Conservation (phyloP, 2,888 invertebrate genomes). For the Blastobasis adustella region DNA sequence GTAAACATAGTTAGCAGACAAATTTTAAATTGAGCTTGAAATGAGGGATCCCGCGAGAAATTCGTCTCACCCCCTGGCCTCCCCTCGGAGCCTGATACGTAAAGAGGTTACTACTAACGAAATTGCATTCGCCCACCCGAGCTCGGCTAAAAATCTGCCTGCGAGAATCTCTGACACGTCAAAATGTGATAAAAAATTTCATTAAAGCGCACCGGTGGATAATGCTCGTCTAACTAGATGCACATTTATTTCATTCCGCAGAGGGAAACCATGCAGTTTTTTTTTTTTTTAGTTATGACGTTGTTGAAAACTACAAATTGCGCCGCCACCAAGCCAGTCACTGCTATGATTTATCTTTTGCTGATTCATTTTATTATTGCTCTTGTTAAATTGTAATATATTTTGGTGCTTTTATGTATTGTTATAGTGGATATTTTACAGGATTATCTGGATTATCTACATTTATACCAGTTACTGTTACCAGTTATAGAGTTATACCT, state of each 20-base stretch:
- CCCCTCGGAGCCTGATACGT: conserved; percentile 32
- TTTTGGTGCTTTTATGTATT: too few species aligned
- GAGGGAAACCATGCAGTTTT: neutral
- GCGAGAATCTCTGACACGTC: conserved; percentile 24
- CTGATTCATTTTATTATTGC: too few species aligned
- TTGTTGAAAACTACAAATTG: too few species aligned
- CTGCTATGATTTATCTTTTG: too few species aligned
- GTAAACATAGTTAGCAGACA: conserved; percentile 16
- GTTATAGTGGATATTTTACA: too few species aligned
- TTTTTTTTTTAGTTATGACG: neutral
- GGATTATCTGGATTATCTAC: too few species aligned
- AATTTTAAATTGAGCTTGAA: conserved; percentile 63
- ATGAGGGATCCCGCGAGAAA: conserved; percentile 52
- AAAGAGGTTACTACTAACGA: conserved; percentile 59
- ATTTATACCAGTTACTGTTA: too few species aligned
- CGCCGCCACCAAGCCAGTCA: too few species aligned
- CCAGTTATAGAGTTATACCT: too few species aligned
- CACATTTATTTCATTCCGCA: too few species aligned
- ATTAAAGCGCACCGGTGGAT: conserved; percentile 8
- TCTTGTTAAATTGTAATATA: too few species aligned
- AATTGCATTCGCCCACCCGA: conserved; percentile 51
- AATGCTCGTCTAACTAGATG: neutral
- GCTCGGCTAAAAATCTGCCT: conserved; percentile 25
- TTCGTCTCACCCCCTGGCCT: conserved; percentile 16
- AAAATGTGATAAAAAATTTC: conserved; percentile 15